Base-by-base conservation (phyloP, 1,140 invertebrate species). In the Pteromalus puparum region DNA sequence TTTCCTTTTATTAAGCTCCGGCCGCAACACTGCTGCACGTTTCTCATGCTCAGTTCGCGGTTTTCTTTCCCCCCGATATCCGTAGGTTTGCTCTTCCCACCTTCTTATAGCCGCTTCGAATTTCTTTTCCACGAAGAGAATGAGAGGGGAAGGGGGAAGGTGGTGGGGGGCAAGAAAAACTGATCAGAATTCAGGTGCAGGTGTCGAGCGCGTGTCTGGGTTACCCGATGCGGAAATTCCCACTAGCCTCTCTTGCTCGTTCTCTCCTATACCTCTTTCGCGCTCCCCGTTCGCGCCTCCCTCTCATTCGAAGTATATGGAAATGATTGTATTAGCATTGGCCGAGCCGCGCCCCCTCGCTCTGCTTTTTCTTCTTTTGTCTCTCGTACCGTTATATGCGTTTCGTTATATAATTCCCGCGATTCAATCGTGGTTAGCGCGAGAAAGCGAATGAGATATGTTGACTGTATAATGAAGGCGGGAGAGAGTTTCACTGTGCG, bases 101-200 rank as follows among this genome's bases (percentile, higher is more conserved):
- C 34, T 70, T 77, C 61, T 65, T 67, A 61, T 18, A 30, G 67
- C 67, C 67, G 74, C 26, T n/a, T 70, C 67, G 53, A 83, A 77
- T 83, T 83, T 70, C 24, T n/a, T 61, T 28, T 46, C 48, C 18
- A n/a, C 42, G 15, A 67, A 6, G 38, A 67, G 68, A 5, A 67
- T 21, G 34, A 79, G 34, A 79, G 0, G 53, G 65, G 65, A 15
- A 9, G 21, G 21, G 61, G 38, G 5, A 26, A 48, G 42, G n/a
- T 24, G 30, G 21, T 30, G 10, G 26, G 26, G 24, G n/a, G 82
- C 86, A 86, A 89, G 89, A 89, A 90, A 91, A 92, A 91, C 91
- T 91, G 89, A 92, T 92, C 90, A 89, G 86, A 89, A 92, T 92
- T 92, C 92, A 84, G 84, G 83, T 89, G 89, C 85, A 90, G 88